Conservation (phyloP, 2,113 vertebrate species). For the Hydrolagus affinis region DNA sequence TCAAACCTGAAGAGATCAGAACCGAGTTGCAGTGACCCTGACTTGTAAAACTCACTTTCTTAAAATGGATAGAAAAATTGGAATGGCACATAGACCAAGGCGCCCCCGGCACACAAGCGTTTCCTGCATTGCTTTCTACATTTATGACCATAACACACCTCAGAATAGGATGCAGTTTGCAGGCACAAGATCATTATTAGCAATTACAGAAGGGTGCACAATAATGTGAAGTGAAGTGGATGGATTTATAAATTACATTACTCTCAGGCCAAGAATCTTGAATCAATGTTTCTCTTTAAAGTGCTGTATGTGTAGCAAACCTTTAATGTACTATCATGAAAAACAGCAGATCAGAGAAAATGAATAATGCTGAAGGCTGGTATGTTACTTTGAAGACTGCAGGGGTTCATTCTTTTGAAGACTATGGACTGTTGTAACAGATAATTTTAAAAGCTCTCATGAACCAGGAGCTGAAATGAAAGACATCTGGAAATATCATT, state of each 20-base stretch:
- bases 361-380: conserved; percentile 9
- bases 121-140: neutral
- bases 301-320: neutral
- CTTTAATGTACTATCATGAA: neutral
- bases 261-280: neutral
- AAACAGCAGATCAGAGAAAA: neutral
- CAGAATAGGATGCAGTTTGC: neutral
- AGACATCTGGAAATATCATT: neutral
- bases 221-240: neutral
- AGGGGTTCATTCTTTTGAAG: conserved; percentile 15
- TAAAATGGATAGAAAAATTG: too few species aligned
- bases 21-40: too few species aligned
- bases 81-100: too few species aligned
- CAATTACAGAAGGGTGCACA: neutral
- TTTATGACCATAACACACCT: neutral
- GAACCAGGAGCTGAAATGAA: neutral
- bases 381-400: neutral
- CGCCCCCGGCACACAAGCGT: too few species aligned
- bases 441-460: conserved; percentile 15
- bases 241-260: neutral
- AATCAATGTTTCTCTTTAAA: neutral
- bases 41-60: too few species aligned
- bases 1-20: too few species aligned
- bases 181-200: neutral
- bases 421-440: neutral